Base-by-base conservation (phyloP, 2,888 invertebrate genomes). In the Campoletis raptor region DNA sequence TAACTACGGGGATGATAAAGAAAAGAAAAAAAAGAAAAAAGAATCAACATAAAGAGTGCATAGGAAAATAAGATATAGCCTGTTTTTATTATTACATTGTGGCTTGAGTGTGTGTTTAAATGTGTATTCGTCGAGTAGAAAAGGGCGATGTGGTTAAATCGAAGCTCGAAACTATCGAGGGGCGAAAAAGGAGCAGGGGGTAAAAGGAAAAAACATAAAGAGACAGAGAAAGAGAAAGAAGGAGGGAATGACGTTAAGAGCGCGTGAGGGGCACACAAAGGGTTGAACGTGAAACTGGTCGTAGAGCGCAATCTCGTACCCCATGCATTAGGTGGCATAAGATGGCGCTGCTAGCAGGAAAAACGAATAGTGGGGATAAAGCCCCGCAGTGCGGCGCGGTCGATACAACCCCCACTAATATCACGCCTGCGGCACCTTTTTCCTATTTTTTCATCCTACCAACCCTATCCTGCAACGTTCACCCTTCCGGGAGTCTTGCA, bases 301-400 rank as follows among this genome's bases (percentile, higher is more conserved):
- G 85, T 36, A 48, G 52, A 78, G 66, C 83, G 87, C 82, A 79
- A 45, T 72, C 77, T 30, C 66, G 54, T 52, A 40, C 70, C 30
- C 36, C 12, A 36, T 24, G 37, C 61, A 30, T 30, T 61, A 30
- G 12, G 9, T 6, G 7, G 21, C 61, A 30, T 30, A 12, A 61
- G 61, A 36, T 77, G n/a, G 66, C 21, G 78, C 80, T 67, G 54
- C 57, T 76, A 52, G 88, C 77, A 80, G 83, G 81, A 12, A 9
- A 30, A 61, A 15, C 6, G 30, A 61, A 45, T 40, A 88, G 92
- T 91, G 92, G 94, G 94, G 92, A 92, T 91, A 93, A 94, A 94
- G 94, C 94, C 94, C 94, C 93, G 94, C 94, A 94, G 93, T 94
- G 92, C 93, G 93, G 93, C 94, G 94, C 93, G 94, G 93, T 94